Percentiles rank a stretch among this genome's conserved stretches.
These are phyloP conservation scores for Empidonax traillii DNA, from an alignment of 2,113 vertebrate species.

Conservation along the genomic window DNA sequence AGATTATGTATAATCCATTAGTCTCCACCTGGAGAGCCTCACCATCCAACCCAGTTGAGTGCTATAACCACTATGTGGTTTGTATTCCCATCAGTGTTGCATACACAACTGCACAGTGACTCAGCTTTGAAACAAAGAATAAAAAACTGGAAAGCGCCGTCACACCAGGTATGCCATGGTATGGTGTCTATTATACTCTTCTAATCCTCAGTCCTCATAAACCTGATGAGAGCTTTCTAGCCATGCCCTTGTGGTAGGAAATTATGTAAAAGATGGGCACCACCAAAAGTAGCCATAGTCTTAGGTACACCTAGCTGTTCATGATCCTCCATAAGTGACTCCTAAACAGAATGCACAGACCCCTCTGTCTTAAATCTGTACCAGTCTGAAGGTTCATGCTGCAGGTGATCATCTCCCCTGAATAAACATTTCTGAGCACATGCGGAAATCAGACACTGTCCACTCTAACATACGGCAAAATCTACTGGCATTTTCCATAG, in stretches of 20 bases:
- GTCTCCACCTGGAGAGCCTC: neutral
- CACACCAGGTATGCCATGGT: neutral
- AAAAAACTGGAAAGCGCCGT: neutral
- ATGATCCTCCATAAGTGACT: neutral
- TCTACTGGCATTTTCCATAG: neutral
- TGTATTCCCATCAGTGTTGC: neutral
- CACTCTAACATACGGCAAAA: neutral
- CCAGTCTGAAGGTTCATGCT: neutral
- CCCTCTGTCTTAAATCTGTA: neutral
- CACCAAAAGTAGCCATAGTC: neutral
- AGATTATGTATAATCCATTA: neutral
- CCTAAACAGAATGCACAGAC: neutral
- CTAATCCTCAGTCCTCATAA: neutral
- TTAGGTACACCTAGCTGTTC: neutral
- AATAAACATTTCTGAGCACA: neutral
- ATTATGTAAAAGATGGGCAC: constrained; percentile 10
- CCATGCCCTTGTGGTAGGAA: neutral
- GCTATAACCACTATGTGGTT: neutral
- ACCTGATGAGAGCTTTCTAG: neutral
- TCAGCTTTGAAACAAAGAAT: neutral
- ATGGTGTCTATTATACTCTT: neutral
- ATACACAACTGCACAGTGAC: neutral
- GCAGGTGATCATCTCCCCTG: neutral
- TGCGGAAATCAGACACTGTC: neutral
- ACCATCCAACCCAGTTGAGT: neutral